Conservation (phyloP, 2,888 invertebrate species). For the Mimumesa dahlbomi region DNA sequence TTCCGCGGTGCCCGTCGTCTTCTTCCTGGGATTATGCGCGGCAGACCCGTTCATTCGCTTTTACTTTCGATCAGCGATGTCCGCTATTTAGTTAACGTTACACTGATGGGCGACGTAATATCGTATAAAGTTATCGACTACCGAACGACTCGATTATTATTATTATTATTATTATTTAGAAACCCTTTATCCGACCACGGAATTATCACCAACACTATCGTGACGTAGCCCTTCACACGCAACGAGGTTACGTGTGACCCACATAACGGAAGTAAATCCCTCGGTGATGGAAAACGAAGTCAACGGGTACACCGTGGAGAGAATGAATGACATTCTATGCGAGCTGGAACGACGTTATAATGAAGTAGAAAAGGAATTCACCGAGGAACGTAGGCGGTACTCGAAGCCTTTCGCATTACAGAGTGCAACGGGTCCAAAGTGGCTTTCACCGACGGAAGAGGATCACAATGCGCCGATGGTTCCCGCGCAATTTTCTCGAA, state of each 20-base stretch:
- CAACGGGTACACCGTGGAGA: too few relatives aligned
- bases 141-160: too few relatives aligned
- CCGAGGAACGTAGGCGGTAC: slow-evolving; percentile 56
- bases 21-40: not conserved
- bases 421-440: slow-evolving; percentile 28
- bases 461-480: slow-evolving; percentile 40
- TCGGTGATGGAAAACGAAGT: not conserved
- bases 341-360: slow-evolving; percentile 5
- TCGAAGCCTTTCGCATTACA: slow-evolving; percentile 52
- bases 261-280: slow-evolving; percentile 3
- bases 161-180: too few relatives aligned
- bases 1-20: not conserved
- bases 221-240: too few relatives aligned
- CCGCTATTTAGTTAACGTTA: too few relatives aligned
- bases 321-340: not conserved
- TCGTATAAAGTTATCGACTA: too few relatives aligned
- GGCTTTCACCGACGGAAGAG: slow-evolving; percentile 60
- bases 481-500: slow-evolving; percentile 27
- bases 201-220: too few relatives aligned
- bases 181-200: too few relatives aligned
- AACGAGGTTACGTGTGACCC: not conserved
- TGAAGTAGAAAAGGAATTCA: slow-evolving; percentile 52
- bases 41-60: not conserved
- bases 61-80: not conserved
- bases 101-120: too few relatives aligned